Base-by-base conservation (phyloP, 2,888 invertebrate species). In the Sylvicola cinctus region DNA sequence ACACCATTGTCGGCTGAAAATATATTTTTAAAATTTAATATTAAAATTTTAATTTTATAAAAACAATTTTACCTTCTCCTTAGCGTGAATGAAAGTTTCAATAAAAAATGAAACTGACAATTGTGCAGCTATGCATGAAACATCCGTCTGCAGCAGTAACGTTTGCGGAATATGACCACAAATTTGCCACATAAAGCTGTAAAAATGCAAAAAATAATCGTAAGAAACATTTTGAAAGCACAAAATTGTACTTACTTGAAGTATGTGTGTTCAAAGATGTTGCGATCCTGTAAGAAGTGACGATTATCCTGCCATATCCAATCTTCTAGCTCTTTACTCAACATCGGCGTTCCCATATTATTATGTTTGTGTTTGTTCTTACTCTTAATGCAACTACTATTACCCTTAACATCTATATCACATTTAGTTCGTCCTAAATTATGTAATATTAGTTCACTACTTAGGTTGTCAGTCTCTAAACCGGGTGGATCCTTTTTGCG, bases 261-360 rank as follows among this genome's bases (percentile, higher is more conserved):
- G 53, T 93, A 93, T 0, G 84, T 83, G 51, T 91, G 91, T 49
- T 93, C 91, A 52, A 93, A 91, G 47, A 93, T 87, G 53, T 88
- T 90, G 51, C 88, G 85, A 56, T 93, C 91, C 49, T 85, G 84
- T 35, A 93, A 65, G 51, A 91, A 93, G 53, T 88, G 83, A 71
- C 83, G 83, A 54, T 93, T 93, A 60, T 93, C 93, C 51, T 87
- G 79, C 91, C 91, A 93, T 44, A 93, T 91, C 91, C 90, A 91
- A 56, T 84, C 80, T 51, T 85, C 83, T 27, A 91, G 61, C 45
- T 88, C 88, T 42, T 58, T 57, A 39, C 48, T 56, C 17, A 58
- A 43, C 27, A 15, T 17, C 25, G 5, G 28, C 15, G 29, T 13
- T 14, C 10, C 15, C 15, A 10, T 13, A 13, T 29, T 13, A 12